Evolutionary conservation across 2,113 vertebrate species (phyloP).

Genomic region (Alethe diademata): DNA sequence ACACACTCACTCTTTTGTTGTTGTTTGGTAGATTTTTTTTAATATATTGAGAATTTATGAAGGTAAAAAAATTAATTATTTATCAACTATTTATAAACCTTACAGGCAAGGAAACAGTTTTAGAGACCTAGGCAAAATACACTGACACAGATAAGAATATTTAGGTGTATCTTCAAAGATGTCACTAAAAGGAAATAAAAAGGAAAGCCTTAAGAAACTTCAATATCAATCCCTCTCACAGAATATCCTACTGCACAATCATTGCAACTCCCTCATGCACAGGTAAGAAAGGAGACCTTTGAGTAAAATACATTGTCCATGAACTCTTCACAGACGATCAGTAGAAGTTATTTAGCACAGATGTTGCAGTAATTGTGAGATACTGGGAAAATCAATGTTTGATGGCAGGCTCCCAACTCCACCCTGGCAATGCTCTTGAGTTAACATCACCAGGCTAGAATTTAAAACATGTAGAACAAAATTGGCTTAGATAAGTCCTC

Average conservation of each 20-base stretch:
- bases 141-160: neutral
- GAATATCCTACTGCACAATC: neutral
- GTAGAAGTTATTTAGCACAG: constrained; percentile 66
- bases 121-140: neutral
- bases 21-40: neutral
- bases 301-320: neutral
- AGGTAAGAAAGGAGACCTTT: constrained; percentile 9
- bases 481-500: constrained; percentile 28
- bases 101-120: neutral
- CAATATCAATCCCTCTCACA: neutral
- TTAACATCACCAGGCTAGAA: constrained; percentile 47
- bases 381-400: constrained; percentile 64
- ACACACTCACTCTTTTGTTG: neutral
- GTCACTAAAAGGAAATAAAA: neutral
- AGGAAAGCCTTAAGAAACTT: neutral
- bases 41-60: neutral
- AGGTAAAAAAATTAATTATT: neutral
- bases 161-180: neutral
- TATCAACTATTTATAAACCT: neutral
- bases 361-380: constrained; percentile 70
- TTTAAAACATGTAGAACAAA: constrained; percentile 53
- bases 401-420: constrained; percentile 49
- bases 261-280: neutral
- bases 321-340: constrained; percentile 40
- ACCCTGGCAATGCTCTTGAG: constrained; percentile 37